Conservation (phyloP, 2,797 vertebrate genomes). For the Selene dorsalis region DNA sequence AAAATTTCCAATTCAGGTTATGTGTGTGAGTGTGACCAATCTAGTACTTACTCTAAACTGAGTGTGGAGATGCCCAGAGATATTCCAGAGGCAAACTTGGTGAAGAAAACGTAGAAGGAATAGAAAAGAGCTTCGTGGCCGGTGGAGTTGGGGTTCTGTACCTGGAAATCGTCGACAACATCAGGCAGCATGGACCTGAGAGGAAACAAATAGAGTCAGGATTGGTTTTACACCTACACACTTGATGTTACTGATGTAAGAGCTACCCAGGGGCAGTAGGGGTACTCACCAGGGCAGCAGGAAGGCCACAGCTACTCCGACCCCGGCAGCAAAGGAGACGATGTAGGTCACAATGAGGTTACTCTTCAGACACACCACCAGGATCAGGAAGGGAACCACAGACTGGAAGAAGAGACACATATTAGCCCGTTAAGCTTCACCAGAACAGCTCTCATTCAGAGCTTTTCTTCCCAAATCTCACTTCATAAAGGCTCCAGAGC, state of each 20-base stretch:
- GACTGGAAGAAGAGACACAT: slow-evolving; percentile 80
- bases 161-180: slow-evolving; percentile 94
- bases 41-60: slow-evolving; percentile 92
- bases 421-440: background rate
- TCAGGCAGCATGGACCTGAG: slow-evolving; percentile 98
- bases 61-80: slow-evolving; percentile 96
- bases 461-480: slow-evolving; percentile 4
- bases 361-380: slow-evolving; percentile 87
- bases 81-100: slow-evolving; percentile 96
- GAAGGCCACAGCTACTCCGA: slow-evolving; percentile 94
- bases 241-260: background rate
- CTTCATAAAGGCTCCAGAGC: background rate
- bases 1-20: background rate
- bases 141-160: slow-evolving; percentile 87
- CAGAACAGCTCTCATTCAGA: background rate
- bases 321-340: slow-evolving; percentile 89
- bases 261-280: background rate
- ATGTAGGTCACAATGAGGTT: slow-evolving; percentile 91
- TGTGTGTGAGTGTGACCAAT: background rate
- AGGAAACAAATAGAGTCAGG: background rate
- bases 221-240: background rate
- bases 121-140: slow-evolving; percentile 98
- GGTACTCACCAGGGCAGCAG: slow-evolving; percentile 92
- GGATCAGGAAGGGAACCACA: slow-evolving; percentile 92
- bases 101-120: slow-evolving; percentile 99